Evolutionary conservation across 2,888 invertebrate species (phyloP), one percentile per base, ranked within the genome.

Genomic region (Cantharis rufa): DNA sequence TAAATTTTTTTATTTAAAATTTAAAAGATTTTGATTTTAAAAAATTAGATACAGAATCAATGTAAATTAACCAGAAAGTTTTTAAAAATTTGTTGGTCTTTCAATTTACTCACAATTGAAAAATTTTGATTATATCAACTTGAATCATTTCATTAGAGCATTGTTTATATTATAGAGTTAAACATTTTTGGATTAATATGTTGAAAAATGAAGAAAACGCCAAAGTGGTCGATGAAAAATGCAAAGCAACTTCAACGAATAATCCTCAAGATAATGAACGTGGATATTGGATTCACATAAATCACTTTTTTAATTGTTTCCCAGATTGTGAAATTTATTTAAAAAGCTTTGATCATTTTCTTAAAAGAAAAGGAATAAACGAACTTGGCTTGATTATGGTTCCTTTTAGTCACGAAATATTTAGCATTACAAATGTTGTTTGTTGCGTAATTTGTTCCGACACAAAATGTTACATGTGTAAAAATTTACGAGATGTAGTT

Each of bases 241-340:
- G 48, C n/a, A 48, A n/a, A 48, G 48, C 11, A 21, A n/a, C 64
- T 21, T 9, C 15, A n/a, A 13, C 21, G 1, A 66, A 21, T 2
- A 21, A 11, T 11, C n/a, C 13, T n/a, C 13, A 66, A 21, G 10
- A 15, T 2, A n/a, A 18, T 21, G 21, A 18, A 21, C n/a, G 21
- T 21, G 64, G 64, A 21, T 66, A 24, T 10, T 66, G 64, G 64
- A 66, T 66, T 11, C 64, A 66, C 13, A n/a, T 66, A 24, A 66
- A 66, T 21, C 64, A 66, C 11, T 66, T 66, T 66, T 16, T 66
- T 21, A 66, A 66, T 66, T 66, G 64, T 66, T 15, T 10, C n/a
- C n/a, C 48, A n/a, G 48, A 48, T 48, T 48, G 48, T n/a, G n/a
- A 48, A n/a, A 3, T 48, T 48, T 48, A 48, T 48, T n/a, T 48